Evolutionary conservation across 2,797 vertebrate species (phyloP).

Genomic region (Aplochiton taeniatus): DNA sequence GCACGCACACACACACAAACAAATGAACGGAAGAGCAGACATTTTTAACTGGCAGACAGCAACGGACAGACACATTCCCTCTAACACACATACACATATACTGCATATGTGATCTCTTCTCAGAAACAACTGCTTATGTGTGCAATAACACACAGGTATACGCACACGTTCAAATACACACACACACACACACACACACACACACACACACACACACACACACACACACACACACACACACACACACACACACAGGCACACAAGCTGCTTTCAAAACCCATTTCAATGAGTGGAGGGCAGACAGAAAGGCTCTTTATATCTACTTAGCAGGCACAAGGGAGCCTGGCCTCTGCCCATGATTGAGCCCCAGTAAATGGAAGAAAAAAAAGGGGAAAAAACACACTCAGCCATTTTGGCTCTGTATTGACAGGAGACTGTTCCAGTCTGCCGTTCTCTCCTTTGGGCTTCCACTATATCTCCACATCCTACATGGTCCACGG

Average conservation of each 20-base stretch:
- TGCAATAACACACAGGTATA: background rate
- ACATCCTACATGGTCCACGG: conserved; percentile 23
- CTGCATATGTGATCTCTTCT: background rate
- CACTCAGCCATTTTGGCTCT: conserved; percentile 45
- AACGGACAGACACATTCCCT: background rate
- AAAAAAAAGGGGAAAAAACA: conserved; percentile 26
- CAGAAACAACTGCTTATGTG: too few relatives aligned
- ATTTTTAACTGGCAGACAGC: conserved; percentile 32
- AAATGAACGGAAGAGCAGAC: background rate
- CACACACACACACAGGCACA: conserved; percentile 15
- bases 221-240: background rate
- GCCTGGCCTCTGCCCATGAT: conserved; percentile 31
- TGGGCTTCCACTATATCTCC: conserved; percentile 29
- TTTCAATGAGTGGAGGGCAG: conserved; percentile 43
- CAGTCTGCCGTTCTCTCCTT: conserved; percentile 18
- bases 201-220: conserved; percentile 1
- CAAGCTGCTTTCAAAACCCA: conserved; percentile 51
- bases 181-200: too few relatives aligned
- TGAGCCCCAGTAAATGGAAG: conserved; percentile 29
- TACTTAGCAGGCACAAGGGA: conserved; percentile 55
- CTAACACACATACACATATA: conserved; percentile 7
- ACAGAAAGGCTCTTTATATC: conserved; percentile 35
- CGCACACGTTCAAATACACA: conserved; percentile 6
- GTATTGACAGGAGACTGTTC: conserved; percentile 45
- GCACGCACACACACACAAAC: background rate